These are phyloP conservation scores for Phataginus tricuspis DNA, from an alignment of 2,797 vertebrate species.

Conservation along the genomic window DNA sequence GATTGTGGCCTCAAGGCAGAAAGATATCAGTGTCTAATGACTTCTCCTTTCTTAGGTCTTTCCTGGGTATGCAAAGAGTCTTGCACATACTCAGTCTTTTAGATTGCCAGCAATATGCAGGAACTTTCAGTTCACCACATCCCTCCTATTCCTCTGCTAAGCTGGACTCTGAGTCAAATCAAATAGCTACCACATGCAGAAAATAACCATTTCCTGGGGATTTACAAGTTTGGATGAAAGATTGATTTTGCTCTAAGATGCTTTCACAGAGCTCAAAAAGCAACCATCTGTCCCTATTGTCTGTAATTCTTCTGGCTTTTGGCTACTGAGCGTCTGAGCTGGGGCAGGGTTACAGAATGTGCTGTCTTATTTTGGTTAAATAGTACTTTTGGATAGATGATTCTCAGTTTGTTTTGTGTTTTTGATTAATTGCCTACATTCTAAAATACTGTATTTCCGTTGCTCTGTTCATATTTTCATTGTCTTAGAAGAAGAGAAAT, in stretches of 20 bases:
- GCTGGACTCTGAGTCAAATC: not conserved
- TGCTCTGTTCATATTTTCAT: not conserved
- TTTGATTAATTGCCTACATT: not conserved
- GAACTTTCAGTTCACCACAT: not conserved
- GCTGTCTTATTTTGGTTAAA: not conserved
- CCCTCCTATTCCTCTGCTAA: not conserved
- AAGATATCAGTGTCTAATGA: not conserved
- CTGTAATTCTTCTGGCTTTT: not conserved
- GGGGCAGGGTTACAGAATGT: not conserved
- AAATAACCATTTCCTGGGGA: not conserved
- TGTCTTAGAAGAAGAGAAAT: not conserved
- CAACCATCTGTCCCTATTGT: not conserved
- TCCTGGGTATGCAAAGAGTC: not conserved
- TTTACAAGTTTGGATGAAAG: not conserved
- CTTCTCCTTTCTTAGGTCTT: not conserved
- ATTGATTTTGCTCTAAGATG: not conserved
- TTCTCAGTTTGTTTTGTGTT: not conserved
- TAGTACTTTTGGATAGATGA: not conserved
- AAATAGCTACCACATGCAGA: not conserved
- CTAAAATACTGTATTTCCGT: not conserved
- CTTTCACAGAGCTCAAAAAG: not conserved
- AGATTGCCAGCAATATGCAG: not conserved
- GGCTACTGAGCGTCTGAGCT: not conserved
- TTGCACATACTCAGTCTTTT: not conserved
- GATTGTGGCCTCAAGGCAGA: not conserved